Base-by-base conservation (phyloP, 2,797 vertebrate genomes). In the Anabacerthia variegaticeps region DNA sequence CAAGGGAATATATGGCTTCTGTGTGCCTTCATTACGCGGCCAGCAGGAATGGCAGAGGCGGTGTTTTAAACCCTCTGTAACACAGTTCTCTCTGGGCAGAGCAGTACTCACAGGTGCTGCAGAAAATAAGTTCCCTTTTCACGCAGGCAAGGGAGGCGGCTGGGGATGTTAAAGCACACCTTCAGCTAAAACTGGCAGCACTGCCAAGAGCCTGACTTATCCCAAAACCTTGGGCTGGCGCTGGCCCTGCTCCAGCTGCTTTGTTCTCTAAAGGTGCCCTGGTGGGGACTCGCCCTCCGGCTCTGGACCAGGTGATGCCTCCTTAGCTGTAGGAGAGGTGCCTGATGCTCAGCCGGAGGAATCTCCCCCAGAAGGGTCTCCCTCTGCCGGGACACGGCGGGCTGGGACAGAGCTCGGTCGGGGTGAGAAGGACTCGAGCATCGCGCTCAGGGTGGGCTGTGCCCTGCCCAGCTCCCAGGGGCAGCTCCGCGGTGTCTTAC, bases 241-340 rank as follows among this genome's bases (percentile, higher is more conserved):
- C 81, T 61, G 91, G 88, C 85, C 36, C 43, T 8, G 55, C 77
- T 92, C 80, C 84, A 51, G 37, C 46, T 1, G 7, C 82, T 65
- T 63, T 71, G 59, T 65, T 92, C 88, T 77, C 56, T 12, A 30
- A 43, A 71, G 85, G 83, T 91, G 80, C 81, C 84, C 86, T 55
- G 75, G 6, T 6, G 30, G 76, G 65, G 62, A 83, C 55, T 52
- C 12, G 27, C 41, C 89, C 75, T 51, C 2, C 59, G 5, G 37
- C 72, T 4, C 77, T 6, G 46, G 69, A 30, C 1, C 46, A 17
- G 75, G 36, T 8, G 26, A 44, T 21, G 79, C 48, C 54, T 74
- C 68, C 28, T n/a, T 7, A 27, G 63, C 83, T 48, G 59, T 14
- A 6, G n/a, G 10, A 54, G 28, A 59, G 12, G 68, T 2, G 34